Conservation (phyloP, 1,140 invertebrate genomes). For the Carposina sasakii region DNA sequence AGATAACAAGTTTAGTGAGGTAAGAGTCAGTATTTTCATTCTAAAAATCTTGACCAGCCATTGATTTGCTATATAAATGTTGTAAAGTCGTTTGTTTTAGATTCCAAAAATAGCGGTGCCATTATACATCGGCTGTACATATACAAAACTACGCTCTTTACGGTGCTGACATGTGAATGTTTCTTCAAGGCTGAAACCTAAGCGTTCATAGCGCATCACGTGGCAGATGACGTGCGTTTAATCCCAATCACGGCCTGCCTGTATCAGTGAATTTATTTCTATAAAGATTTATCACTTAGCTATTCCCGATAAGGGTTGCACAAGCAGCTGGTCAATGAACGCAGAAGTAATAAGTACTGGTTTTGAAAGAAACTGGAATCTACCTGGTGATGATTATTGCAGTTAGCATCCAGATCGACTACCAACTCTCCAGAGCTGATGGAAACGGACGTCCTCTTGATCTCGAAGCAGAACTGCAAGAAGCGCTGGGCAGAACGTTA, state of each 20-base stretch:
- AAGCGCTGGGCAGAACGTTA: slow-evolving; percentile 5
- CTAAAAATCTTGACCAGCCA: neutral
- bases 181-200: no score
- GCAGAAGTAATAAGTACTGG: neutral
- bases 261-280: neutral
- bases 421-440: no score
- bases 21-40: neutral
- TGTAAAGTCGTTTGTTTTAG: neutral
- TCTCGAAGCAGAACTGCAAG: slow-evolving; percentile 8
- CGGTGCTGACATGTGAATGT: no score
- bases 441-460: slow-evolving; percentile 3
- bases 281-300: neutral
- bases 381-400: no score
- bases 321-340: neutral
- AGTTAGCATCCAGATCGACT: no score
- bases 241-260: no score
- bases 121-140: no score
- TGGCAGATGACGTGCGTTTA: no score
- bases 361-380: neutral
- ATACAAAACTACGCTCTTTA: no score
- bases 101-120: no score
- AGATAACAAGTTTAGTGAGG: neutral
- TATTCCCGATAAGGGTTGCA: neutral
- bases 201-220: no score
- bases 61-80: neutral